Percentiles rank a stretch among this genome's conserved stretches.
Evolutionary conservation across 2,113 vertebrate genomes (phyloP).

Genomic region (Australoheros scitulus): DNA sequence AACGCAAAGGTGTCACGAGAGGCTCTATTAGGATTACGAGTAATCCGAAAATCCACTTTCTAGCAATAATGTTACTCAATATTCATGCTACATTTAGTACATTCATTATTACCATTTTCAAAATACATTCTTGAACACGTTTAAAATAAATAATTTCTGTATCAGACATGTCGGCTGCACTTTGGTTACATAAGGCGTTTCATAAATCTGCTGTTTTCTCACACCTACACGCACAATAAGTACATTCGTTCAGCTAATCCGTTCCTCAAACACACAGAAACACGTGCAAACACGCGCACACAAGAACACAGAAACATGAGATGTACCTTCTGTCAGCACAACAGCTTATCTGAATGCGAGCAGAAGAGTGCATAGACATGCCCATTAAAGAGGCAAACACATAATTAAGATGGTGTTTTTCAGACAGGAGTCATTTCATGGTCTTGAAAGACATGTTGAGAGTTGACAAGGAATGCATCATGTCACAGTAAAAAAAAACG

Average conservation of each 20-base stretch:
- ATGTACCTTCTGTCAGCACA: constrained; percentile 53
- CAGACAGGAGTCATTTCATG: constrained; percentile 63
- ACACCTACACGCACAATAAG: constrained; percentile 40
- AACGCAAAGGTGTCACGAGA: constrained; percentile 36
- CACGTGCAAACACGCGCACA: constrained; percentile 25
- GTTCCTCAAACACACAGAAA: constrained; percentile 9
- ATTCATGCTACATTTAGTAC: constrained; percentile 54
- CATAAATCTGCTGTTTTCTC: constrained; percentile 35
- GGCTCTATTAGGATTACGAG: not conserved
- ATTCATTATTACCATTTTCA: constrained; percentile 33
- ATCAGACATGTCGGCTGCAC: constrained; percentile 54
- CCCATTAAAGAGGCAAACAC: constrained; percentile 62
- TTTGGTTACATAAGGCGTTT: constrained; percentile 68
- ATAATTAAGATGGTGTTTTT: constrained; percentile 60
- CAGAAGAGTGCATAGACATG: constrained; percentile 60
- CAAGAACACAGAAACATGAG: constrained; percentile 19
- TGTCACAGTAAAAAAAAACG: constrained; percentile 66
- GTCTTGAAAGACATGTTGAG: constrained; percentile 62
- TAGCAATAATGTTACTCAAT: constrained; percentile 18
- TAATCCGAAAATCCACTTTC: constrained; percentile 19
- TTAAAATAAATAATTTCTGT: constrained; percentile 65
- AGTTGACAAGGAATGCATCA: constrained; percentile 77
- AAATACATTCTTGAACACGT: constrained; percentile 54
- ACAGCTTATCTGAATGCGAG: constrained; percentile 65
- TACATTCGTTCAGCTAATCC: constrained; percentile 30